A percentile compares a stretch with the other conserved stretches of the same genome.
Conservation (phyloP, 2,797 vertebrate genomes). For the Halcyon leucocephala region DNA sequence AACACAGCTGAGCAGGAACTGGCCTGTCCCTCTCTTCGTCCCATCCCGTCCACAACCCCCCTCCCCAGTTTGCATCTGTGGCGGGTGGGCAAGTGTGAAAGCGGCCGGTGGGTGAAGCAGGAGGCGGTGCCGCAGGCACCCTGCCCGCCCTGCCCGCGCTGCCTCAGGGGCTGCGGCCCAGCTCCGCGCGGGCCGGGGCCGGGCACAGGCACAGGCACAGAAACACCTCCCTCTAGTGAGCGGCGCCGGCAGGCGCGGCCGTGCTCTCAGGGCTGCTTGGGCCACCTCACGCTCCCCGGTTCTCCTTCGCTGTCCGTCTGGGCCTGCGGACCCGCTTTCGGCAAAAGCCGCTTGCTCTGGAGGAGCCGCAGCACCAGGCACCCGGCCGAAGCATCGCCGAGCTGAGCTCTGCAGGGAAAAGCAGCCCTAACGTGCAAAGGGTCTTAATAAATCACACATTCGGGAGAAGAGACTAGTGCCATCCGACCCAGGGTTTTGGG, state of each 20-base stretch:
- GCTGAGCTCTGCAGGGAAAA: neutral
- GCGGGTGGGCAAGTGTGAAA: neutral
- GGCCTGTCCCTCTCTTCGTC: neutral
- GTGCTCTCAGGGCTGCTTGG: fast-evolving
- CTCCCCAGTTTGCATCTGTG: neutral
- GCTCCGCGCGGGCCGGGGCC: no score
- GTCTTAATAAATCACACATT: fast-evolving
- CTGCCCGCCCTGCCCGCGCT: neutral
- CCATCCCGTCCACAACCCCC: neutral
- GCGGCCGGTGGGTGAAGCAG: neutral
- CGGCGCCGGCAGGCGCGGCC: neutral
- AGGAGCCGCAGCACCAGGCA: neutral
- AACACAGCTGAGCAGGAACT: neutral
- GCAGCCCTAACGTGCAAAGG: fast-evolving
- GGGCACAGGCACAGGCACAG: no score
- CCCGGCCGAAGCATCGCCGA: neutral
- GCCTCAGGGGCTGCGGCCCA: neutral
- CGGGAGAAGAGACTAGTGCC: fast-evolving
- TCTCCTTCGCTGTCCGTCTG: no score
- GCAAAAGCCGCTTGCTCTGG: neutral
- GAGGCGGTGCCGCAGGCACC: neutral
- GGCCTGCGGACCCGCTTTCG: no score
- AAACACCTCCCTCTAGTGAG: neutral
- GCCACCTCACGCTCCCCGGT: fast-evolving
- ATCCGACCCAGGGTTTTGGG: fast-evolving